These are phyloP conservation scores for Meriones unguiculatus DNA, from an alignment of 2,113 vertebrate species.

Conservation along the genomic window DNA sequence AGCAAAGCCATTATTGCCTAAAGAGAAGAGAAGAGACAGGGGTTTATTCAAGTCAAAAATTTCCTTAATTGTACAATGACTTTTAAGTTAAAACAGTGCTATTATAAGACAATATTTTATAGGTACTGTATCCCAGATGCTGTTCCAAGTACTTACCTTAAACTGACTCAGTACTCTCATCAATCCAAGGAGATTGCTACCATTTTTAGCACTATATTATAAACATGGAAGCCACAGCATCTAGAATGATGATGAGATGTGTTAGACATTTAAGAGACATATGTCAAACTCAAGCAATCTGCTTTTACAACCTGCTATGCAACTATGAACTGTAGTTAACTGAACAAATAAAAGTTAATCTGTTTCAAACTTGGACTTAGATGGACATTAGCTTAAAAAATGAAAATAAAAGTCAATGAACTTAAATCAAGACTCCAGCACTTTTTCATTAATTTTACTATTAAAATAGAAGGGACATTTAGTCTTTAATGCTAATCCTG, in stretches of 20 bases:
- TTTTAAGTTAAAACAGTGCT: constrained; percentile 19
- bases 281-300: not conserved
- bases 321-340: not conserved
- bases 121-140: not conserved
- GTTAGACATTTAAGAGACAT: not conserved
- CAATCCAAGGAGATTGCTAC: not conserved
- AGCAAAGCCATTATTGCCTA: not conserved
- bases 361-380: not conserved
- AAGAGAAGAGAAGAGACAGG: not conserved
- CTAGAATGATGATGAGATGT: not conserved
- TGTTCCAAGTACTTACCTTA: not conserved
- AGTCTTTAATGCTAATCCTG: not conserved
- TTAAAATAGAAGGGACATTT: constrained; percentile 45
- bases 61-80: not conserved
- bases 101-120: not conserved
- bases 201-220: not conserved
- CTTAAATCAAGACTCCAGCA: not conserved
- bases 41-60: not conserved
- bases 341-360: constrained; percentile 31
- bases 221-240: not conserved
- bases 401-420: constrained; percentile 32
- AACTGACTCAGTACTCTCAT: not conserved
- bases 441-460: constrained; percentile 37
- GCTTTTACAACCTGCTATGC: not conserved
- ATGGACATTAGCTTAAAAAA: not conserved